Conservation (phyloP, 64 coral and sea anemone genomes). For the Actinia equina region DNA sequence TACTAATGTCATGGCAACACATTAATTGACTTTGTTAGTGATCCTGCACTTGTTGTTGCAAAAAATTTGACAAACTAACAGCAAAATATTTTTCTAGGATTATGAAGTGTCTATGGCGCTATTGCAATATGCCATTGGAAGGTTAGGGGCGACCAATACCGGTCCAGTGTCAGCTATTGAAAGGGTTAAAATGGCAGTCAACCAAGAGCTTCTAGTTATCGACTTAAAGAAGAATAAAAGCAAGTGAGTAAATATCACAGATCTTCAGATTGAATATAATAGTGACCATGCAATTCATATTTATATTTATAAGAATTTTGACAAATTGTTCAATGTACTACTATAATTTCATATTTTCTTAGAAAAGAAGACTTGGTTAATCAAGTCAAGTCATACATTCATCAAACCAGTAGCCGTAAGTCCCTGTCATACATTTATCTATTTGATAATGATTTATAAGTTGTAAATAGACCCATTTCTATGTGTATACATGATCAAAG, state of each 20-base stretch:
- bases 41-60: too few species aligned
- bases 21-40: too few species aligned
- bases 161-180: slow-evolving; percentile 35
- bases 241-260: neutral
- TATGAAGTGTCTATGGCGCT: slow-evolving; percentile 47
- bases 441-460: too few species aligned
- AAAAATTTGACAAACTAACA: too few species aligned
- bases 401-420: neutral
- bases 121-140: slow-evolving; percentile 54
- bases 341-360: neutral
- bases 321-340: too few species aligned
- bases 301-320: too few species aligned
- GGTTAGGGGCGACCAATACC: slow-evolving; percentile 31
- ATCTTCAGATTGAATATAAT: too few species aligned
- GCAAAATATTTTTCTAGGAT: slow-evolving; percentile 44
- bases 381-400: neutral
- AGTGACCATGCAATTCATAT: too few species aligned
- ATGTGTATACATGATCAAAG: too few species aligned
- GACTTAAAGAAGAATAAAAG: slow-evolving; percentile 23
- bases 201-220: slow-evolving; percentile 73
- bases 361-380: neutral
- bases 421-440: too few species aligned
- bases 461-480: too few species aligned
- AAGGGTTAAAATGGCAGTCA: slow-evolving; percentile 64
- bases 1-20: too few species aligned